Percentiles rank a stretch among this genome's conserved stretches.
Conservation (phyloP, 2,888 invertebrate species). For the Campoletis raptor region DNA sequence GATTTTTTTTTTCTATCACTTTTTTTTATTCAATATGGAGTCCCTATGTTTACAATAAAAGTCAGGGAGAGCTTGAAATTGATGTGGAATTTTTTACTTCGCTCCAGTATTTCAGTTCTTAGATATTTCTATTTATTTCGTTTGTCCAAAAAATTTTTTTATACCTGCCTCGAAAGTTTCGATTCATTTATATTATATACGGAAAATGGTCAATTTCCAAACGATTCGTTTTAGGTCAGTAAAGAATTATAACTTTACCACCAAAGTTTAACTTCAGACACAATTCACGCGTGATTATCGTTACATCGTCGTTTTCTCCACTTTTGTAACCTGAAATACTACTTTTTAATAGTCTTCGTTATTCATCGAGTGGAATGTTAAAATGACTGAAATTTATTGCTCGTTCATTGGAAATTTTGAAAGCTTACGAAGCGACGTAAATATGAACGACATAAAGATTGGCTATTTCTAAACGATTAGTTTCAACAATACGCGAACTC, state of each 20-base stretch:
- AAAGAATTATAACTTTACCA: too few relatives aligned
- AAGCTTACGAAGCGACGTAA: not conserved
- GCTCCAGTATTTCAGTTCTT: too few relatives aligned
- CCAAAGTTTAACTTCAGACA: too few relatives aligned
- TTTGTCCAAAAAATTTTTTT: not conserved
- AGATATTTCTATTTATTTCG: not conserved
- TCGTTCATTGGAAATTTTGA: not conserved
- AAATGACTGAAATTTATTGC: not conserved
- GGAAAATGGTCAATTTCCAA: too few relatives aligned
- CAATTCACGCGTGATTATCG: too few relatives aligned
- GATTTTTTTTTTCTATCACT: constrained; percentile 8
- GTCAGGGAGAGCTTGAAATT: not conserved
- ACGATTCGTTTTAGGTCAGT: too few relatives aligned
- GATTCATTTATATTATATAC: too few relatives aligned
- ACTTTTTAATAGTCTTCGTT: not conserved
- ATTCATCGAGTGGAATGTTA: not conserved
- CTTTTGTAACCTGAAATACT: too few relatives aligned
- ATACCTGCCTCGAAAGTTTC: too few relatives aligned
- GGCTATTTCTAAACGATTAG: constrained; percentile 53
- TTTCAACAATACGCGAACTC: constrained; percentile 44
- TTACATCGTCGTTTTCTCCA: too few relatives aligned
- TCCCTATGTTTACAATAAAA: not conserved
- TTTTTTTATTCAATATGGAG: constrained; percentile 1
- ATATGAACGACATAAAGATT: not conserved
- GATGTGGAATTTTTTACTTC: not conserved